Evolutionary conservation across 1,140 invertebrate genomes (phyloP).

Genomic region (Papilio glaucus): DNA sequence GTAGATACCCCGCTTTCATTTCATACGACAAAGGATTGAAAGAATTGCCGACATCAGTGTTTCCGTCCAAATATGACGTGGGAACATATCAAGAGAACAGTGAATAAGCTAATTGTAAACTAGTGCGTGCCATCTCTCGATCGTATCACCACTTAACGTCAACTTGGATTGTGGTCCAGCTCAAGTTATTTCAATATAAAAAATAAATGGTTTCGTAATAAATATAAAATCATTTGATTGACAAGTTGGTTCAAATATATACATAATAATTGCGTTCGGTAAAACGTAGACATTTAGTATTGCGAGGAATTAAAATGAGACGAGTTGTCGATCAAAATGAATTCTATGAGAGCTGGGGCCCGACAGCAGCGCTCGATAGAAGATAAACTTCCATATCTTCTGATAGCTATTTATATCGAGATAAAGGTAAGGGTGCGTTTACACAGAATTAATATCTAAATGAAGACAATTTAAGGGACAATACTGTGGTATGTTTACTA

Average conservation of each 20-base stretch:
- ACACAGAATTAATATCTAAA: background rate
- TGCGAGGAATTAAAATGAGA: constrained; percentile 34
- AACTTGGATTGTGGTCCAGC: background rate
- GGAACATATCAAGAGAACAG: too few species aligned
- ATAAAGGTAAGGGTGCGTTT: constrained; percentile 14
- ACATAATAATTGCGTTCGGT: constrained; percentile 32
- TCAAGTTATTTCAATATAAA: background rate
- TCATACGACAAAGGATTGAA: too few species aligned
- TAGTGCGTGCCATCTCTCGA: too few species aligned
- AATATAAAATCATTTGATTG: constrained; percentile 35
- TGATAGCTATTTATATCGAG: constrained; percentile 38
- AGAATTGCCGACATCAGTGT: too few species aligned
- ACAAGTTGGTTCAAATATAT: constrained; percentile 37
- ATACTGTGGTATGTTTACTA: too few species aligned
- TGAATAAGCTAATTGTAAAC: too few species aligned
- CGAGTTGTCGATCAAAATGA: constrained; percentile 37
- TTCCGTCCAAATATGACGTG: too few species aligned
- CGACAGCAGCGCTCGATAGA: constrained; percentile 21
- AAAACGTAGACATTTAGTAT: constrained; percentile 35
- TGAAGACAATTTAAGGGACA: background rate
- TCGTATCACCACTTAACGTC: background rate
- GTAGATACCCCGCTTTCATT: too few species aligned
- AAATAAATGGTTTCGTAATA: constrained; percentile 19
- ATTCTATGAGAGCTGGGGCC: constrained; percentile 35
- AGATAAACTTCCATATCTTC: constrained; percentile 35